Conservation (phyloP, 1,140 invertebrate genomes). For the Holotrichia oblita region DNA sequence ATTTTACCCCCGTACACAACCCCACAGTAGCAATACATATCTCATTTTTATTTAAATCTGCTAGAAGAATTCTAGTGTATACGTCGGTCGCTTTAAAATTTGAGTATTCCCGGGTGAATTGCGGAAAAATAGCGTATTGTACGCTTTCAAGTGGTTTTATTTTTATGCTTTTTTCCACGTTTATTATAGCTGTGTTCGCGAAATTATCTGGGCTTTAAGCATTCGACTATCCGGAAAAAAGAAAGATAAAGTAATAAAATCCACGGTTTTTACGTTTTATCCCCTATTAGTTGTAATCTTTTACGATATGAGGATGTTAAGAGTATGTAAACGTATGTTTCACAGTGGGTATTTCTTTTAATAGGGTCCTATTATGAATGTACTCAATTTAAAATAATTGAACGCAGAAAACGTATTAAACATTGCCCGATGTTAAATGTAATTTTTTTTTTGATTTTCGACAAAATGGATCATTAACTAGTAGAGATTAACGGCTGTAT, state of each 20-base stretch:
- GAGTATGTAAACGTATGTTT: no score
- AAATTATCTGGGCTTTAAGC: not conserved
- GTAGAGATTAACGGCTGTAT: no score
- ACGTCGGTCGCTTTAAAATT: not conserved
- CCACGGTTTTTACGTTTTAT: not conserved
- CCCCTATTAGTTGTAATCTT: not conserved
- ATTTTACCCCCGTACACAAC: not conserved
- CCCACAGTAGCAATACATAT: not conserved
- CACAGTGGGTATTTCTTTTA: no score
- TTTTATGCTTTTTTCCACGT: not conserved
- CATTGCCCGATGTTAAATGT: no score
- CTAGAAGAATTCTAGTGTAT: not conserved
- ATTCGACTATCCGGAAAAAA: not conserved
- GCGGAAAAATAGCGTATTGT: not conserved
- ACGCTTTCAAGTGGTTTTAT: not conserved
- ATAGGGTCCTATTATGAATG: no score
- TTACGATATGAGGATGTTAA: not conserved
- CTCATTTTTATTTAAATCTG: conserved; percentile 9
- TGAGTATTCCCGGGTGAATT: not conserved
- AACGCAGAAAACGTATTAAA: no score
- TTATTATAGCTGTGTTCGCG: not conserved
- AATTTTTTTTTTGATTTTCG: no score
- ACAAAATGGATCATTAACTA: no score
- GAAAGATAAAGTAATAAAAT: conserved; percentile 10
- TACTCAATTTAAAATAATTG: no score